Evolutionary conservation across 37 sponge, comb jelly and placozoan genomes (phyloP).

Genomic region (Aplysina aerophoba): DNA sequence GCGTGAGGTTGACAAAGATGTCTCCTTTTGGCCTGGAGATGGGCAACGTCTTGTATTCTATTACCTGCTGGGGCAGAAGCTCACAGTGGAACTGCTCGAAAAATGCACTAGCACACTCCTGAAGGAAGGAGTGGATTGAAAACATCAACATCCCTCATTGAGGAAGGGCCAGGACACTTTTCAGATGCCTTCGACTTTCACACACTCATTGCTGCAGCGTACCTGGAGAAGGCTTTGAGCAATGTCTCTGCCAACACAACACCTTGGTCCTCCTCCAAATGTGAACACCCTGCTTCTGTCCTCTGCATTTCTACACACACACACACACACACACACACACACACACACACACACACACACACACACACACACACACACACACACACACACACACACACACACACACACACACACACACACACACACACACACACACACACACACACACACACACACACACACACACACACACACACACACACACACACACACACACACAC

Average conservation of each 20-base stretch:
- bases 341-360: not conserved
- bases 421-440: no score
- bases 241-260: slow-evolving; percentile 74
- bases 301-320: slow-evolving; percentile 44
- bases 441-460: no score
- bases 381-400: no score
- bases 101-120: slow-evolving; percentile 58
- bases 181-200: no score
- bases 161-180: not conserved
- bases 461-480: no score
- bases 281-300: slow-evolving; percentile 82
- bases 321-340: not conserved
- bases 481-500: no score
- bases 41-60: slow-evolving; percentile 79
- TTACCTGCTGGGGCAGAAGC: slow-evolving; percentile 53
- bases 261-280: slow-evolving; percentile 87
- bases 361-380: no score
- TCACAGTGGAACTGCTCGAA: slow-evolving; percentile 52
- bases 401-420: no score
- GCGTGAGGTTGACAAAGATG: slow-evolving; percentile 33
- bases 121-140: not conserved
- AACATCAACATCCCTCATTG: no score
- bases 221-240: slow-evolving; percentile 66
- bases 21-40: slow-evolving; percentile 76
- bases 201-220: not conserved